These are phyloP conservation scores for Saccopteryx bilineata DNA, from an alignment of 2,113 vertebrate genomes.

Conservation along the genomic window DNA sequence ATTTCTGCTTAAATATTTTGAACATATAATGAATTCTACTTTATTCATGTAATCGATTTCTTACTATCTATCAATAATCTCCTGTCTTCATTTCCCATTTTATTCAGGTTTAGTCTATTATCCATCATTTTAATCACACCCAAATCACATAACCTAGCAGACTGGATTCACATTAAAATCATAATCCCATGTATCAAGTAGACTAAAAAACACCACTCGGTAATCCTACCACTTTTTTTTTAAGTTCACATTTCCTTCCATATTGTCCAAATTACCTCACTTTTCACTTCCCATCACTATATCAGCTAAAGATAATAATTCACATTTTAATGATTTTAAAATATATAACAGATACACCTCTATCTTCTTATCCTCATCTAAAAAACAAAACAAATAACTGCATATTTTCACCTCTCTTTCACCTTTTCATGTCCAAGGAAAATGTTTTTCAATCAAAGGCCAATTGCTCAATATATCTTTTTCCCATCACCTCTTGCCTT, in stretches of 20 bases:
- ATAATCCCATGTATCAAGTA: not conserved
- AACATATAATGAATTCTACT: not conserved
- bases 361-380: not conserved
- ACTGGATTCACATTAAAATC: constrained; percentile 17
- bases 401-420: not conserved
- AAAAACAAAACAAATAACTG: not conserved
- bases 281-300: not conserved
- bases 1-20: not conserved
- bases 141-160: not conserved
- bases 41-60: not conserved
- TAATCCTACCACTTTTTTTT: not conserved
- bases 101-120: not conserved
- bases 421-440: not conserved
- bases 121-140: not conserved
- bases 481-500: not conserved
- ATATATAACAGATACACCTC: not conserved
- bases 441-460: not conserved
- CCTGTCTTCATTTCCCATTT: not conserved
- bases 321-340: not conserved
- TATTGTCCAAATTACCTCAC: not conserved
- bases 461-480: not conserved
- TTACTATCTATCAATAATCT: not conserved
- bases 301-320: not conserved
- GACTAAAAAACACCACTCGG: not conserved
- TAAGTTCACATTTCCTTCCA: not conserved